Evolutionary conservation across 2,113 vertebrate species (phyloP).

Genomic region (Toxotes chatareus): DNA sequence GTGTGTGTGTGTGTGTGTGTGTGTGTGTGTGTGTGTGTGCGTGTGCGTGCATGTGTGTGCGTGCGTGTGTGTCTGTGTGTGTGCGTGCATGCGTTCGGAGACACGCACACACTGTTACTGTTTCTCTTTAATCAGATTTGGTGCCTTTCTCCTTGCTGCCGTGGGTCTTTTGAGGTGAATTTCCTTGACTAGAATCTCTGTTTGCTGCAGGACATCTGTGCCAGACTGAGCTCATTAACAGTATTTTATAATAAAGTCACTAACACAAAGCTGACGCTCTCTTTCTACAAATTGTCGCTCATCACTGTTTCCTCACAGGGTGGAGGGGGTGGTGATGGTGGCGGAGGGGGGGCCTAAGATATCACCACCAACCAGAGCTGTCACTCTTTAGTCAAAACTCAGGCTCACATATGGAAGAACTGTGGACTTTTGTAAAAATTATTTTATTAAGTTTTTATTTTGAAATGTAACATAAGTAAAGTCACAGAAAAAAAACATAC

Average conservation of each 20-base stretch:
- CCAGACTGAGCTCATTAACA: constrained; percentile 13
- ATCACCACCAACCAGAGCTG: neutral
- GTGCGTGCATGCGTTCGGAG: neutral
- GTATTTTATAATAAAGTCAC: neutral
- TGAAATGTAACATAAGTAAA: too few species aligned
- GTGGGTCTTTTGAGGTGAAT: neutral
- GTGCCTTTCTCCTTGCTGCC: neutral
- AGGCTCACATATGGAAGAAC: too few species aligned
- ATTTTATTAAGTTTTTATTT: too few species aligned
- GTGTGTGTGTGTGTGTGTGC: neutral
- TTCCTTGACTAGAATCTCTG: neutral
- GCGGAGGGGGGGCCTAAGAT: too few species aligned
- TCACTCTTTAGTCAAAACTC: neutral
- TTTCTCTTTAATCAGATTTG: neutral
- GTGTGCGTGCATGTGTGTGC: neutral
- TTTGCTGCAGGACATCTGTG: neutral
- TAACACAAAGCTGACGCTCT: too few species aligned
- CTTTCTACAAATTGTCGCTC: neutral
- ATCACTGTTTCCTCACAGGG: too few species aligned
- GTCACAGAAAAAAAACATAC: too few species aligned
- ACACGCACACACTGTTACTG: too few species aligned
- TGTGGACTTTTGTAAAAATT: too few species aligned
- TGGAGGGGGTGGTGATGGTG: too few species aligned
- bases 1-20: neutral
- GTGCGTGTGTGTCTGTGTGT: neutral